phyloP scores from a whole-genome alignment of 2,888 invertebrate species.

The Mimumesa dahlbomi region DNA sequence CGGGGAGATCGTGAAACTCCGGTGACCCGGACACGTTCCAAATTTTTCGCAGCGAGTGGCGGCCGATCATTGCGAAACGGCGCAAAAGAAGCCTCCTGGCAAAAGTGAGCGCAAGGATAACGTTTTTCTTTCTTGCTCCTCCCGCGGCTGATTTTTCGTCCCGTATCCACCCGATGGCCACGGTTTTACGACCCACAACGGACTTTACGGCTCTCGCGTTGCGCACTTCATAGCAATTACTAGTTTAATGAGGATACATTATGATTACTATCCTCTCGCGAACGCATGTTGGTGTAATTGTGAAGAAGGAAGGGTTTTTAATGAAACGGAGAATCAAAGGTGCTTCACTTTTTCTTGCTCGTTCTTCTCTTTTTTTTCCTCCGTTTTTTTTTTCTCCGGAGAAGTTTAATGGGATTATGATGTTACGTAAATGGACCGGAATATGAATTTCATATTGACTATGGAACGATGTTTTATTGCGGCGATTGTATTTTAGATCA shows the following conservation, averaged over 20 bases:
- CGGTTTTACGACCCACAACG: not conserved
- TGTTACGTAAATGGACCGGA: too few species aligned
- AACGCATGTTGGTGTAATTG: constrained; percentile 2
- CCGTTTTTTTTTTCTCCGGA: too few species aligned
- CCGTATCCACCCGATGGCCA: not conserved
- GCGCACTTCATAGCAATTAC: not conserved
- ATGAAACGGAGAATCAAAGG: not conserved
- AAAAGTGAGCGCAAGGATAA: constrained; percentile 1
- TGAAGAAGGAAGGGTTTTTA: not conserved
- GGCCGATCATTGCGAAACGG: constrained; percentile 24
- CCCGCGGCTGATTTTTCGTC: not conserved
- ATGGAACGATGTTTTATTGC: too few species aligned
- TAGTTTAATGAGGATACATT: not conserved
- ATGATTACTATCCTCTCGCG: not conserved
- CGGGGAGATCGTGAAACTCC: constrained; percentile 12
- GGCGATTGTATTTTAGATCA: too few species aligned
- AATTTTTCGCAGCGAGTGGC: constrained; percentile 22
- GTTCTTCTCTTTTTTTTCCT: too few species aligned
- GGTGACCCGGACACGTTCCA: constrained; percentile 26
- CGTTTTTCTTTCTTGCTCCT: not conserved
- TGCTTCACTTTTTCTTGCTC: too few species aligned
- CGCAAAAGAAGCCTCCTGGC: not conserved
- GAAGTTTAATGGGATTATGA: too few species aligned
- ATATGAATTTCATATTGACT: too few species aligned
- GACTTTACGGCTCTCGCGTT: not conserved